Evolutionary conservation across 1,140 invertebrate species (phyloP).

Genomic region (Gryllus bimaculatus): DNA sequence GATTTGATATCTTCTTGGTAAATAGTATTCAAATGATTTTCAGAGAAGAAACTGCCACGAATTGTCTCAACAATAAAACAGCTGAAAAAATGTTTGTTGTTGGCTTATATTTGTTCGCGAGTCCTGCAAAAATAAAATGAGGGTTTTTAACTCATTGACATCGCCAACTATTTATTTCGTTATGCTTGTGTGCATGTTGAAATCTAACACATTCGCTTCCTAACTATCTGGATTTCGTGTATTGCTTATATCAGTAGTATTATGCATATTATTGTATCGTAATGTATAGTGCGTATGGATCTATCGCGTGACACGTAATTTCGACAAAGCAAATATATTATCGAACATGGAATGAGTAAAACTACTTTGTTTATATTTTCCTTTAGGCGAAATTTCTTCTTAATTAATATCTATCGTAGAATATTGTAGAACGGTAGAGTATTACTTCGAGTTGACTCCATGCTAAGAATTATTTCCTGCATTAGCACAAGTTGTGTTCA

Average conservation of each 20-base stretch:
- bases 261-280: not conserved
- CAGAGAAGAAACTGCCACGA: no score
- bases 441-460: not conserved
- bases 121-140: no score
- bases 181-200: not conserved
- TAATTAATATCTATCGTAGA: not conserved
- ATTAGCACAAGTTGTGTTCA: not conserved
- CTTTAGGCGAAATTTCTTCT: not conserved
- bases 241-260: not conserved
- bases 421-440: not conserved
- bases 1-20: no score
- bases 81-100: no score
- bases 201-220: not conserved
- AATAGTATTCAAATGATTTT: no score
- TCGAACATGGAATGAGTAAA: not conserved
- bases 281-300: not conserved
- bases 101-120: no score
- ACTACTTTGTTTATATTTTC: not conserved
- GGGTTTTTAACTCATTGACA: no score
- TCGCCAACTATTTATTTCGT: no score
- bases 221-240: not conserved
- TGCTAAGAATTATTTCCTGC: not conserved
- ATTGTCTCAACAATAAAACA: no score
- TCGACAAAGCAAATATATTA: not conserved
- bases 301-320: not conserved